phyloP scores from a whole-genome alignment of 2,113 vertebrate genomes.

The Mionectes macconnelli region DNA sequence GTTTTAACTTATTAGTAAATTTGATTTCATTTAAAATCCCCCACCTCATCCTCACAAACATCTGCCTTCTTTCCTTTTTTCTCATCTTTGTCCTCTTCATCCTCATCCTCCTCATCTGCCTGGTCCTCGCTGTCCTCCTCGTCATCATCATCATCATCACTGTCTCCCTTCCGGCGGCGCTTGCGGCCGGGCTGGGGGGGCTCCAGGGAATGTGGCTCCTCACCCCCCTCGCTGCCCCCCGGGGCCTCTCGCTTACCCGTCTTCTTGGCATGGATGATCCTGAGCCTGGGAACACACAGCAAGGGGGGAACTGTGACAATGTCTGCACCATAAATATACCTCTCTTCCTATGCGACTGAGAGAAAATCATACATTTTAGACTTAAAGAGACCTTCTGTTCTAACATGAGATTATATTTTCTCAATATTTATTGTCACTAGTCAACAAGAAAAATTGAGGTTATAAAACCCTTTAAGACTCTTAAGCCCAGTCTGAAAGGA shows the following conservation, averaged over 20 bases:
- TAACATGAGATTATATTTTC: neutral
- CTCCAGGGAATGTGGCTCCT: conserved; percentile 77
- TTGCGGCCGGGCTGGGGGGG: conserved; percentile 78
- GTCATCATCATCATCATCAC: conserved; percentile 89
- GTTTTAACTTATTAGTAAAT: neutral
- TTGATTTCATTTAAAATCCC: neutral
- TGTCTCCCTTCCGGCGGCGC: conserved; percentile 86
- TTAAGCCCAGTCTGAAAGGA: neutral
- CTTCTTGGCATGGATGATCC: conserved; percentile 88
- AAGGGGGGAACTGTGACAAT: neutral
- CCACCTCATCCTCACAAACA: conserved; percentile 90
- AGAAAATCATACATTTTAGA: neutral
- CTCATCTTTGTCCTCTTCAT: conserved; percentile 88
- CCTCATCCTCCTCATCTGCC: conserved; percentile 91
- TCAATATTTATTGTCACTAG: neutral
- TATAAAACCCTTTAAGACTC: neutral
- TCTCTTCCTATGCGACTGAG: neutral
- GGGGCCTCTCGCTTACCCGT: conserved; percentile 82
- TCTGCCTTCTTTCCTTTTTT: conserved; percentile 89
- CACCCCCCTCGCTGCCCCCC: conserved; percentile 69
- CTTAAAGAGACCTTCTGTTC: neutral
- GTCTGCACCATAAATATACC: neutral
- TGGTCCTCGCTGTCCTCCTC: conserved; percentile 88
- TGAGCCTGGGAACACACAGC: conserved; percentile 76
- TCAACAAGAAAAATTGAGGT: neutral